Base-by-base conservation (phyloP, 2,797 vertebrate species). In the Micromesistius poutassou region DNA sequence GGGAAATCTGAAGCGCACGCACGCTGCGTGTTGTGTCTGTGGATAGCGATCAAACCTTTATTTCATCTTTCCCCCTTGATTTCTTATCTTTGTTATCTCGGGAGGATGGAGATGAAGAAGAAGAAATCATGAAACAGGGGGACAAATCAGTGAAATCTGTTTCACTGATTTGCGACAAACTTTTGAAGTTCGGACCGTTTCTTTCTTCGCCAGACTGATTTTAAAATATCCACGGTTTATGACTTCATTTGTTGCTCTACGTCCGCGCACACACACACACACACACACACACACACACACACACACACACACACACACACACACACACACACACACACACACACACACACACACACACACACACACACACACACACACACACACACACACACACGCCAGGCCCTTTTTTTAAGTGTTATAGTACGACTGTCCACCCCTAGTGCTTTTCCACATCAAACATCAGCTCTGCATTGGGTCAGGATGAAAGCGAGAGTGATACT, bases 401-500 rank as follows among this genome's bases (percentile, higher is more conserved):
- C 2, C 71, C 71, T 72, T n/a, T 16, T 5, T 40, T 8, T 40
- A 42, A 30, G 72, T 19, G 36, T 7, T 33, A 19, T 22, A 28
- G 13, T 16, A 55, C 3, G 9, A 33, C 19, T 31, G 1, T 62
- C 35, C 71, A 76, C 76, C 46, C 36, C 71, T 28, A 77, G 76
- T 73, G 16, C 33, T 75, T 83, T 76, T 42, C 40, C 70, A 28
- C 62, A 74, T 80, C 73, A 84, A 74, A 75, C 72, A 73, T 79
- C n/a, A 77, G 22, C 30, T 14, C 36, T 70, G 55, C 76, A 73
- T 85, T 83, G 73, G 62, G 74, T 81, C 31, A 68, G 85, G 80
- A 85, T 79, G 81, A 84, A 84, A 82, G 83, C 76, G 28, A 2
- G 42, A 86, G 76, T 74, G 73, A 79, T 84, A 74, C 76, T 80